These are phyloP conservation scores for Rhyacichthys aspro DNA, from an alignment of 2,797 vertebrate genomes.

Conservation along the genomic window DNA sequence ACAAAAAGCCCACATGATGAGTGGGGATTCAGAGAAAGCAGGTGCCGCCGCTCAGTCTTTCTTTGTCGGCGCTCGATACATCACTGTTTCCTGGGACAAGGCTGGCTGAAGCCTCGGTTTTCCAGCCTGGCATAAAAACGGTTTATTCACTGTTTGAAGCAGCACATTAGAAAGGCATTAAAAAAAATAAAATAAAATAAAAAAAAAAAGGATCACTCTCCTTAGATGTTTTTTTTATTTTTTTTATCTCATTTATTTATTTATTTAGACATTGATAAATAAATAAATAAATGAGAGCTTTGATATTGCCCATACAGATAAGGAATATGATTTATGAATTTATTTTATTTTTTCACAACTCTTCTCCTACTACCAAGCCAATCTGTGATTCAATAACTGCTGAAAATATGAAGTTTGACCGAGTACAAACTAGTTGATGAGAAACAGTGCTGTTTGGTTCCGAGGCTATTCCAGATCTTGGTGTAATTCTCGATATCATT, in stretches of 20 bases:
- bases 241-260: too few relatives aligned
- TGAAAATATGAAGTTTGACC: conserved; percentile 47
- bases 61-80: conserved; percentile 45
- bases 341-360: too few relatives aligned
- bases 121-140: not conserved
- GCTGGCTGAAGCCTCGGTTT: conserved; percentile 45
- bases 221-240: too few relatives aligned
- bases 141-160: not conserved
- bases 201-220: too few relatives aligned
- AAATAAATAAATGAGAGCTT: too few relatives aligned
- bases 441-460: conserved; percentile 48
- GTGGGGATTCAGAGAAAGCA: conserved; percentile 48
- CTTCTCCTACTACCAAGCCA: conserved; percentile 28
- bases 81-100: conserved; percentile 55
- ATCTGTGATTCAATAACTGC: conserved; percentile 51
- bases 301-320: too few relatives aligned
- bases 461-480: conserved; percentile 59
- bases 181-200: too few relatives aligned
- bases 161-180: too few relatives aligned
- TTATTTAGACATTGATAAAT: too few relatives aligned
- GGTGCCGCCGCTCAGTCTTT: conserved; percentile 60
- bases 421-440: conserved; percentile 47
- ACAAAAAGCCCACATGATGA: conserved; percentile 56
- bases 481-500: conserved; percentile 65
- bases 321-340: too few relatives aligned